Evolutionary conservation across 2,888 invertebrate genomes (phyloP).

Genomic region (Tetramorium bicarinatum): DNA sequence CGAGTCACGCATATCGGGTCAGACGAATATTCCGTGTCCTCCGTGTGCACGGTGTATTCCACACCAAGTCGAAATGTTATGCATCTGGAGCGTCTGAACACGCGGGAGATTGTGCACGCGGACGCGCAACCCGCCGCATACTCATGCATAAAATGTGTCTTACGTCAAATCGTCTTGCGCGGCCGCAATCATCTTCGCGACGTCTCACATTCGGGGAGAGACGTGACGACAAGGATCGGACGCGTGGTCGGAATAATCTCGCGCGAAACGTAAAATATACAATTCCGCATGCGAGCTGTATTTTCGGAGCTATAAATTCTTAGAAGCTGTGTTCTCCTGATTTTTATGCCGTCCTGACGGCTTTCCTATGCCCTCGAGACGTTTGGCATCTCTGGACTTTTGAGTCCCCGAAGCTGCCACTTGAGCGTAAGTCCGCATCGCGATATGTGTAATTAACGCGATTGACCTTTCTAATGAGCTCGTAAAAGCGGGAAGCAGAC

Average conservation of each 20-base stretch:
- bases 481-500: conserved; percentile 10
- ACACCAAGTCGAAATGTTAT: conserved; percentile 69
- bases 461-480: conserved; percentile 28
- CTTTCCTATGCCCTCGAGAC: neutral
- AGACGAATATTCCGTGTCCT: conserved; percentile 13
- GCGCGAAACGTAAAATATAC: neutral
- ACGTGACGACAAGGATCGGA: conserved; percentile 17
- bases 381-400: neutral
- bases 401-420: no score
- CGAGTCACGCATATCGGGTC: conserved; percentile 41
- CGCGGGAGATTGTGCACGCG: conserved; percentile 42
- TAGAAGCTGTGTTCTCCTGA: neutral
- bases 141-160: conserved; percentile 61
- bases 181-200: conserved; percentile 42
- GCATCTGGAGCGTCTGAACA: conserved; percentile 69
- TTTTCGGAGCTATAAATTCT: neutral
- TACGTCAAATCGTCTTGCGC: conserved; percentile 34
- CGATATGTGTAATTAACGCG: neutral
- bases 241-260: neutral
- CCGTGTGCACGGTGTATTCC: conserved; percentile 16
- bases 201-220: neutral
- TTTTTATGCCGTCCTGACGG: neutral
- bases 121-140: conserved; percentile 19
- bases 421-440: neutral
- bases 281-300: neutral